phyloP scores from a whole-genome alignment of 1,140 invertebrate genomes.

The Microplitis mediator region DNA sequence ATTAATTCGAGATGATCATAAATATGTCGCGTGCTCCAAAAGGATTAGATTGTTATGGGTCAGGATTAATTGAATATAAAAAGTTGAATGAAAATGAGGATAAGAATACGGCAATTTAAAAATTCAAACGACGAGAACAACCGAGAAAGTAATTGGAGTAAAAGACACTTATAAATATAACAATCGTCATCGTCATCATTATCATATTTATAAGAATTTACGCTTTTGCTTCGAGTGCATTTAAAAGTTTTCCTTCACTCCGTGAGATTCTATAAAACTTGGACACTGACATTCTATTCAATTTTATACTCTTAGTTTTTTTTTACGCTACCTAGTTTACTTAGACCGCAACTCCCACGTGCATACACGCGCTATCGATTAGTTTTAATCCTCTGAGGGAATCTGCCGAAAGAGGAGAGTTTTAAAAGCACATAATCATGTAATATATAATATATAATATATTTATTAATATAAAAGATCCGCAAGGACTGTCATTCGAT shows the following conservation, averaged over 20 bases:
- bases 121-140: not conserved
- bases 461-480: no score
- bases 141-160: no score
- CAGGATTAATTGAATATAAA: not conserved
- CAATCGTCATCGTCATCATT: no score
- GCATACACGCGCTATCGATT: not conserved
- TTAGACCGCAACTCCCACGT: not conserved
- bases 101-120: not conserved
- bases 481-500: no score
- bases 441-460: not conserved
- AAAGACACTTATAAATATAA: no score
- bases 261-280: not conserved
- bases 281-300: not conserved
- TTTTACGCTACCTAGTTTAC: no score
- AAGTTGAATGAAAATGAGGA: not conserved
- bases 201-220: not conserved
- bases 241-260: not conserved
- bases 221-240: not conserved
- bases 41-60: conserved; percentile 3
- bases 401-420: not conserved
- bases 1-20: not conserved
- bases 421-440: not conserved
- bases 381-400: not conserved
- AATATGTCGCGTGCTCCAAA: conserved; percentile 15
- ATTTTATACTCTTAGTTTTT: no score